These are phyloP conservation scores for Seira sanloemensis DNA, from an alignment of 2,888 invertebrate genomes.

Conservation along the genomic window DNA sequence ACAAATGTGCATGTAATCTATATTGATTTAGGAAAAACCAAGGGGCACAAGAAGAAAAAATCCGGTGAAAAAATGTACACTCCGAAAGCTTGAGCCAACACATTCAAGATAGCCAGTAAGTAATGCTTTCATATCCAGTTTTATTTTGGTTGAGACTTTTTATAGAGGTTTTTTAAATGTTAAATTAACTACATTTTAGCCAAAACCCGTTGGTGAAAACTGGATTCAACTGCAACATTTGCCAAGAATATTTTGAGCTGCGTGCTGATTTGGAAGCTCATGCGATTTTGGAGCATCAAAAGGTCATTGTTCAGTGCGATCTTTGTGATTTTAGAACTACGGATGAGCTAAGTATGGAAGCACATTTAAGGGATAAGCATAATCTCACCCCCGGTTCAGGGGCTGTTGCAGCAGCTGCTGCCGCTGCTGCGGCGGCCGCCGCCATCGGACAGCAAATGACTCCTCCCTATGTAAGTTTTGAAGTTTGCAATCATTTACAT, in stretches of 20 bases:
- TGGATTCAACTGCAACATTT: constrained; percentile 74
- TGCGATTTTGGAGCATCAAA: constrained; percentile 74
- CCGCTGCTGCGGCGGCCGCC: constrained; percentile 71
- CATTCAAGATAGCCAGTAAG: constrained; percentile 78
- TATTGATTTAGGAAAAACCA: constrained; percentile 66
- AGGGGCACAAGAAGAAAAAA: constrained; percentile 77
- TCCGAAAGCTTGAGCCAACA: constrained; percentile 87
- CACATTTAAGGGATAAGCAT: constrained; percentile 74
- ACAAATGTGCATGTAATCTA: constrained; percentile 1
- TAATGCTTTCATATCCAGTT: constrained; percentile 48
- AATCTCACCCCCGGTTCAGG: constrained; percentile 73
- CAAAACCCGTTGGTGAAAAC: constrained; percentile 73
- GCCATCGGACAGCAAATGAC: constrained; percentile 57
- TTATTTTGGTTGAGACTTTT: neutral
- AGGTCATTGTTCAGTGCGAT: constrained; percentile 74
- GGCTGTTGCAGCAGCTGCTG: constrained; percentile 71
- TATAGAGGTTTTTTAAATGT: neutral
- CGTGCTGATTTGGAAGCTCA: constrained; percentile 74
- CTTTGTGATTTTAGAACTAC: constrained; percentile 75
- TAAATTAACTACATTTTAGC: constrained; percentile 35
- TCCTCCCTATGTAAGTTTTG: constrained; percentile 48
- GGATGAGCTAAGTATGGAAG: constrained; percentile 74
- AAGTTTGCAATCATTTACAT: neutral
- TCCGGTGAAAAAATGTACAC: constrained; percentile 83
- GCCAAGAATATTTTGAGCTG: constrained; percentile 74